Evolutionary conservation across 2,113 vertebrate genomes (phyloP).

Genomic region (Danionella cerebrum): DNA sequence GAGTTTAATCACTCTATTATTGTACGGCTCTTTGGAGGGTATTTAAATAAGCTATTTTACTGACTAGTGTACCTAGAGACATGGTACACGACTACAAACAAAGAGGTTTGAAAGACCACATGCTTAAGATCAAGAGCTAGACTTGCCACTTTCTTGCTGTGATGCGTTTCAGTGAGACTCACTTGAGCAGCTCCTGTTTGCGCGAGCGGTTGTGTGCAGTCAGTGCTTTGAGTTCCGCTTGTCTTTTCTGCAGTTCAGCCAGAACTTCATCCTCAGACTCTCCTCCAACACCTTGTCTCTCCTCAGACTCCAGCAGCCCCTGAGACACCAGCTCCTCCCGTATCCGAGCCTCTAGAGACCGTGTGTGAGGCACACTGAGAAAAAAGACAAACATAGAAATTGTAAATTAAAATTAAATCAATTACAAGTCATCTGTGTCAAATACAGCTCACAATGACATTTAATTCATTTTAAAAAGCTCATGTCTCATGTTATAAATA

Average conservation of each 20-base stretch:
- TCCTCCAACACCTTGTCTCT: slow-evolving; percentile 78
- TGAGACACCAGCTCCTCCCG: slow-evolving; percentile 96
- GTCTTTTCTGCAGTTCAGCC: slow-evolving; percentile 88
- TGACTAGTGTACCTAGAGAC: too few species aligned
- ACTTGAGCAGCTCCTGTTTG: slow-evolving; percentile 93
- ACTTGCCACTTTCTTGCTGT: too few species aligned
- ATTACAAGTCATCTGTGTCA: too few species aligned
- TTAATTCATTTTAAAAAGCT: too few species aligned
- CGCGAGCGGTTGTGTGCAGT: slow-evolving; percentile 85
- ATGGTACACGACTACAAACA: too few species aligned
- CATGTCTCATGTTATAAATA: too few species aligned
- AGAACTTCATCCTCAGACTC: slow-evolving; percentile 92
- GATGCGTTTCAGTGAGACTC: slow-evolving; percentile 17
- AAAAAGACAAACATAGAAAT: background rate
- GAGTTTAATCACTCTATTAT: too few species aligned
- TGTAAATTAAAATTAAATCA: background rate
- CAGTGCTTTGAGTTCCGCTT: slow-evolving; percentile 90
- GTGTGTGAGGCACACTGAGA: slow-evolving; percentile 88
- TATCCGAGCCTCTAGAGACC: slow-evolving; percentile 90
- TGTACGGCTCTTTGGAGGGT: too few species aligned
- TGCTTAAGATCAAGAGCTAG: too few species aligned
- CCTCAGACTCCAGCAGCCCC: slow-evolving; percentile 89
- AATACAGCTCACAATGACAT: too few species aligned
- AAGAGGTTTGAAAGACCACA: too few species aligned
- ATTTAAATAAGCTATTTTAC: too few species aligned